These are phyloP conservation scores for Bubo scandiacus DNA, from an alignment of 2,113 vertebrate genomes.

Conservation along the genomic window DNA sequence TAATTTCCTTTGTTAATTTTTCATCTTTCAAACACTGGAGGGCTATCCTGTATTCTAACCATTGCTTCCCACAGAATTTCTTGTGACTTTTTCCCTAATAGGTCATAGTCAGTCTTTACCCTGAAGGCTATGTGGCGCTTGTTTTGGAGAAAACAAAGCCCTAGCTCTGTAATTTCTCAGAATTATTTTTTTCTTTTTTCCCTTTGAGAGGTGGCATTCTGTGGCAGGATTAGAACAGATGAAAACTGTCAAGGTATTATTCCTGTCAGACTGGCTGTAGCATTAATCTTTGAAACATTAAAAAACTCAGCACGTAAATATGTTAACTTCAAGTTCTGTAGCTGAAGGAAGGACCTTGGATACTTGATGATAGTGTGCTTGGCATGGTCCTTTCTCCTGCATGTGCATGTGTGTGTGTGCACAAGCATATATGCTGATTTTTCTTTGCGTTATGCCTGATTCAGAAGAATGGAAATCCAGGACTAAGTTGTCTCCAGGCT, in stretches of 20 bases:
- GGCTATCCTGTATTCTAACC: background rate
- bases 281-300: background rate
- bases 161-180: background rate
- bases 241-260: background rate
- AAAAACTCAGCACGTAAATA: background rate
- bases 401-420: fast-evolving
- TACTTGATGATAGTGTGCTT: background rate
- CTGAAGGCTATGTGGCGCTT: background rate
- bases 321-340: background rate
- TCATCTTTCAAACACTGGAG: background rate
- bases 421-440: background rate
- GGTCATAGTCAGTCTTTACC: background rate
- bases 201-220: background rate
- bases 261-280: background rate
- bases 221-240: background rate
- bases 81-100: background rate
- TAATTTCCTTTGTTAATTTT: background rate
- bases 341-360: background rate
- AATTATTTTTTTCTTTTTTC: background rate
- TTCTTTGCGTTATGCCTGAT: background rate
- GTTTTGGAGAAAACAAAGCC: background rate
- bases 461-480: background rate
- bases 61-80: background rate
- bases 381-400: background rate
- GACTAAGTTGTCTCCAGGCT: background rate